phyloP scores from a whole-genome alignment of 2,797 vertebrate genomes.

The Oryzias sinensis region DNA sequence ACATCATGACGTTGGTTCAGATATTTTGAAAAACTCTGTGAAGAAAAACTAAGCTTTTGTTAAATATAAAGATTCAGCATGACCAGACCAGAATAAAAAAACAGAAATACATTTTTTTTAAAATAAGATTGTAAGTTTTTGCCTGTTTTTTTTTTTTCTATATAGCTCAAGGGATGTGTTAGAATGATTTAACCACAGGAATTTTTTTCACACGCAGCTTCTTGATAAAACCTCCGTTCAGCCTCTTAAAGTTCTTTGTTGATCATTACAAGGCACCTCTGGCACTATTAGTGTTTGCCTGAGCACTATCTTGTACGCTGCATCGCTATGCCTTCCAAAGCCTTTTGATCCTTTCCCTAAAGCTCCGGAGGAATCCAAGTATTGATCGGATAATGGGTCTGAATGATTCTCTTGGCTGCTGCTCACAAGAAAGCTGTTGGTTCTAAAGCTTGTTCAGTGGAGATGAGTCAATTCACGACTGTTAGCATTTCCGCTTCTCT shows the following conservation, averaged over 20 bases:
- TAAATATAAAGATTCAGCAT: too few relatives aligned
- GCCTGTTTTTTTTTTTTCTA: background rate
- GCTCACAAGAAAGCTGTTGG: conserved; percentile 35
- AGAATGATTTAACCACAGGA: conserved; percentile 19
- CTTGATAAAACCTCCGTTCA: conserved; percentile 16
- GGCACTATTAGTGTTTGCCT: conserved; percentile 54
- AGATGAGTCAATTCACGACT: conserved; percentile 59
- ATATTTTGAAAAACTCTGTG: too few relatives aligned
- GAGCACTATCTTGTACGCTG: conserved; percentile 44
- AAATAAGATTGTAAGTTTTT: background rate
- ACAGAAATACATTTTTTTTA: too few relatives aligned
- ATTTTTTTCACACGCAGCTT: background rate
- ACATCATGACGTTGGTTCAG: too few relatives aligned
- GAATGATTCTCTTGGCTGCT: conserved; percentile 53
- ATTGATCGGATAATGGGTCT: conserved; percentile 69
- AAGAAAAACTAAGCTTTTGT: too few relatives aligned
- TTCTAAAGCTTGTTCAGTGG: conserved; percentile 53
- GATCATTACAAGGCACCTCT: conserved; percentile 33
- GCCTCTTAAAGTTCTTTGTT: conserved; percentile 14
- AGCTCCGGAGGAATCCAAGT: conserved; percentile 51
- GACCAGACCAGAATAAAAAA: too few relatives aligned
- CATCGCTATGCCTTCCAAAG: conserved; percentile 37
- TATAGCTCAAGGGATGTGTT: background rate
- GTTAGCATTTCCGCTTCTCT: conserved; percentile 54
- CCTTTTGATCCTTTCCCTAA: conserved; percentile 50